These are phyloP conservation scores for Panthera leo DNA, from an alignment of 2,113 vertebrate genomes.

Conservation along the genomic window DNA sequence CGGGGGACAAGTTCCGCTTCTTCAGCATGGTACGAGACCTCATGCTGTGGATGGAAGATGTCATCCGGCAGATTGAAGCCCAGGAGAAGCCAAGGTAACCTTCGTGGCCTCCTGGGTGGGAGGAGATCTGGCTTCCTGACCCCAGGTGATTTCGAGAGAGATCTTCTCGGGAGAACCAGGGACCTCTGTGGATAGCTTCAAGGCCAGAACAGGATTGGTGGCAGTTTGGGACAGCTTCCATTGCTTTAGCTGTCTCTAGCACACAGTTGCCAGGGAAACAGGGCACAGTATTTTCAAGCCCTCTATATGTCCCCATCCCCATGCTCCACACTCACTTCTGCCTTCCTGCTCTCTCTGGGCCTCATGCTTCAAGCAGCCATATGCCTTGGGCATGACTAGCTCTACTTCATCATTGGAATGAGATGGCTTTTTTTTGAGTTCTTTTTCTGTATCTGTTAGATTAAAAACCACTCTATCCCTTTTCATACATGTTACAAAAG, in stretches of 20 bases:
- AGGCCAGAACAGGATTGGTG: background rate
- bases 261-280: background rate
- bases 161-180: background rate
- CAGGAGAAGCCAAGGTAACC: constrained; percentile 96
- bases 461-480: background rate
- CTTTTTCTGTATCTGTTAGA: background rate
- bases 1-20: constrained; percentile 97
- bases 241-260: too few relatives aligned
- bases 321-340: rapidly evolving
- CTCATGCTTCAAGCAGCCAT: background rate
- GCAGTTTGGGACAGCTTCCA: rapidly evolving
- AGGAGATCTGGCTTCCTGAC: background rate
- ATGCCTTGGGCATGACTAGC: too few relatives aligned
- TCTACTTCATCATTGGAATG: background rate
- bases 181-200: background rate
- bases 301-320: background rate
- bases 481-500: background rate
- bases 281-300: background rate
- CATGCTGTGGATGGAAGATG: constrained; percentile 99
- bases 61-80: constrained; percentile 96
- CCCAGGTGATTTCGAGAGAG: background rate
- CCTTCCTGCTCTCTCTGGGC: background rate
- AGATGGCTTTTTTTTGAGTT: background rate
- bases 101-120: background rate
- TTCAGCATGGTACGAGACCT: constrained; percentile 98